Evolutionary conservation across 2,888 invertebrate species (phyloP).

Genomic region (Platycheirus rosarum): DNA sequence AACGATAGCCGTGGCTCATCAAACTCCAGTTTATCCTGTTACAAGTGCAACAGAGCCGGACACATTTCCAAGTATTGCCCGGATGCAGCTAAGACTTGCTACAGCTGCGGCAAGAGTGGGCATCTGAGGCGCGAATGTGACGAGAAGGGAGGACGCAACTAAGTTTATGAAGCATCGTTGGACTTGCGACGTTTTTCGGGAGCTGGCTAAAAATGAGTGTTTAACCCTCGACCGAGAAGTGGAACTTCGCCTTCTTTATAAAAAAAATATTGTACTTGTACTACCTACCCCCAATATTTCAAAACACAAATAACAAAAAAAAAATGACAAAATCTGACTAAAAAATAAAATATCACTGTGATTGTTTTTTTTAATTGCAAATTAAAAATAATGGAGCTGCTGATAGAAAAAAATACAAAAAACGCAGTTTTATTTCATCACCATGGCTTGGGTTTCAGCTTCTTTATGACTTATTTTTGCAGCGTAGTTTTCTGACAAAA

Average conservation of each 20-base stretch:
- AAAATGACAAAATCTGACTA: constrained; percentile 77
- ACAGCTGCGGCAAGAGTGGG: constrained; percentile 95
- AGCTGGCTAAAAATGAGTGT: constrained; percentile 64
- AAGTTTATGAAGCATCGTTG: constrained; percentile 71
- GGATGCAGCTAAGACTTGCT: constrained; percentile 93
- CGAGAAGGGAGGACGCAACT: constrained; percentile 85
- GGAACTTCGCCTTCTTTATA: constrained; percentile 73
- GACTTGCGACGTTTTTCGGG: constrained; percentile 60
- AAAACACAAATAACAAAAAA: constrained; percentile 75
- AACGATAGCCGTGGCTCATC: constrained; percentile 79
- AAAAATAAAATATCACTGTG: constrained; percentile 81
- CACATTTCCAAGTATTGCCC: constrained; percentile 95
- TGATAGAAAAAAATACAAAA: constrained; percentile 82
- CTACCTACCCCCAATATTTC: constrained; percentile 56
- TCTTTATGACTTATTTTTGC: constrained; percentile 7
- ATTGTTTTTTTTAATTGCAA: constrained; percentile 83
- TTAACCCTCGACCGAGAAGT: constrained; percentile 71
- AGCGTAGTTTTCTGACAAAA: constrained; percentile 21
- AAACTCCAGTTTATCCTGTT: constrained; percentile 87
- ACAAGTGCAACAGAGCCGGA: constrained; percentile 97
- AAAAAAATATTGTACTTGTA: constrained; percentile 68
- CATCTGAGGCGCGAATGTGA: constrained; percentile 96
- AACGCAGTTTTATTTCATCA: constrained; percentile 72
- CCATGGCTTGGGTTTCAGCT: constrained; percentile 35
- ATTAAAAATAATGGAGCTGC: constrained; percentile 83